phyloP scores from a whole-genome alignment of 2,113 vertebrate genomes.

The Daboia siamensis region DNA sequence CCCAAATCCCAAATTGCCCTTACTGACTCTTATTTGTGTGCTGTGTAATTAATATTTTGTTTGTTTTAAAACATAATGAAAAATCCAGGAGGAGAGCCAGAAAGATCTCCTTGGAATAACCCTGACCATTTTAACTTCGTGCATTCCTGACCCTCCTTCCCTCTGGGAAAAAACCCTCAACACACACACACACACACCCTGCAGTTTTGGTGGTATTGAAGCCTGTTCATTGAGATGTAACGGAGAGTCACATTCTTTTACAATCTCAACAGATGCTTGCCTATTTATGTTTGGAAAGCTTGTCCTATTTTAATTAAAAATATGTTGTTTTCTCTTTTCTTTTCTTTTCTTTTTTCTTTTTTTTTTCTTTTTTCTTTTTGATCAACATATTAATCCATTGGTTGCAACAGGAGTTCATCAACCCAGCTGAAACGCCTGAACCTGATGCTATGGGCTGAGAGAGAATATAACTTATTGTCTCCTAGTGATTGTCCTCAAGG shows the following conservation, averaged over 20 bases:
- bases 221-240: slow-evolving; percentile 17
- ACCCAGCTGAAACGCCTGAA: too few relatives aligned
- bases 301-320: slow-evolving; percentile 71
- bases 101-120: neutral
- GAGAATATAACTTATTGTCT: too few relatives aligned
- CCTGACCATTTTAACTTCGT: neutral
- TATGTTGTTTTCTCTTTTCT: slow-evolving; percentile 20
- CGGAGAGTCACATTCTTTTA: slow-evolving; percentile 38
- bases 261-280: slow-evolving; percentile 51
- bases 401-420: too few relatives aligned
- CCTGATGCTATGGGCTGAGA: too few relatives aligned
- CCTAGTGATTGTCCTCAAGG: too few relatives aligned
- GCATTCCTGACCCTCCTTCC: neutral
- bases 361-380: too few relatives aligned
- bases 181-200: neutral
- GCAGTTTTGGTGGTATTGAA: neutral
- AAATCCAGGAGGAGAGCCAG: neutral
- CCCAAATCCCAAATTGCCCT: neutral
- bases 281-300: slow-evolving; percentile 54
- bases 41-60: neutral
- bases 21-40: neutral
- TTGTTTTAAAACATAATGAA: neutral
- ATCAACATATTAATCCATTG: too few relatives aligned
- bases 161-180: neutral
- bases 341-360: too few relatives aligned